Evolutionary conservation across 2,888 invertebrate species (phyloP), one percentile per base, ranked within the genome.

Genomic region (Ephialtes manifestator): DNA sequence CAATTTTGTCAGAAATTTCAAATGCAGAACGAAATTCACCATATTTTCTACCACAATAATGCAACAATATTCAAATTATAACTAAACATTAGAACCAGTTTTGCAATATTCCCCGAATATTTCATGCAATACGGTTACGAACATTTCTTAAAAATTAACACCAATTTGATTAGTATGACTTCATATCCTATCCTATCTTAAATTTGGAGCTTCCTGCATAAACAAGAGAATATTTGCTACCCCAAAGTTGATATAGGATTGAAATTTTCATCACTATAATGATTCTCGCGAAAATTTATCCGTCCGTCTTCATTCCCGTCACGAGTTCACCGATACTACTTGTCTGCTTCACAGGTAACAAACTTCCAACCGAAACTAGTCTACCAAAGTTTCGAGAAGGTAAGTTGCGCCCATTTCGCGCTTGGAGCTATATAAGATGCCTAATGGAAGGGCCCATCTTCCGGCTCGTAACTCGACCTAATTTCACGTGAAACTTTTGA

Each of bases 391-490:
- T 79, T 55, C 20, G 65, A 70, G 65, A 78, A 65, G 70, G 72
- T 81, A 18, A 55, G 20, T 39, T 39, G 24, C 24, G 51, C 63
- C 67, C 70, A n/a, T 74, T 70, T 70, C 55, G 63, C 74, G 55
- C 55, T 35, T 53, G 28, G 35, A 81, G 53, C 84, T 35, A 51
- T 80, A 46, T 53, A 48, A 81, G 71, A 63, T 70, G 81, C 18
- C 72, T 81, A 70, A 81, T 63, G 72, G 60, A 81, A 77, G 58
- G 58, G 43, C 20, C 28, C 55, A 51, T 68, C 67, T 81, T 63
- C 46, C 15, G 58, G 72, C 46, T 78, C 43, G 72, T 81, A 77
- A 84, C 58, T 72, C 78, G 81, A 81, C 84, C 84, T 43, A 81
- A 81, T 84, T 85, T 84, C 68, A 28, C 46, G 43, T 4, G 24